phyloP scores from a whole-genome alignment of 2,113 vertebrate genomes.

The Erinaceus europaeus region DNA sequence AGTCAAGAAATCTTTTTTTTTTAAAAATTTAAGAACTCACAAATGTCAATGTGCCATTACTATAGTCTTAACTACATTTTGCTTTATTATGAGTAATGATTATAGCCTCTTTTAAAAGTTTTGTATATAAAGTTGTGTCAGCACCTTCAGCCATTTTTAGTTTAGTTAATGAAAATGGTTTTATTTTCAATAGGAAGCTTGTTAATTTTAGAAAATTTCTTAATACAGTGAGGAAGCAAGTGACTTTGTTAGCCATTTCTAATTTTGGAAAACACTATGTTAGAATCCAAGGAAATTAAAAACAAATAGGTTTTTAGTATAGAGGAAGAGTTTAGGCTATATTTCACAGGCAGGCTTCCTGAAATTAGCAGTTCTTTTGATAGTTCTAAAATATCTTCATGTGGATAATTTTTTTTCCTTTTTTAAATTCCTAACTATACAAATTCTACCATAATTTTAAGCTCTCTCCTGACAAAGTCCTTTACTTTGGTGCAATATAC shows the following conservation, averaged over 20 bases:
- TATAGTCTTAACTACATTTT: background rate
- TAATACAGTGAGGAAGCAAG: background rate
- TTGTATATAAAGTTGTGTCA: background rate
- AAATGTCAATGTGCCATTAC: background rate
- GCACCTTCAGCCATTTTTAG: background rate
- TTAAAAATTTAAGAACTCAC: background rate
- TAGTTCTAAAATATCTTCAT: background rate
- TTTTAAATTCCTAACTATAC: background rate
- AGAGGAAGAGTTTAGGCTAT: background rate
- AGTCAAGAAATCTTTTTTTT: no score
- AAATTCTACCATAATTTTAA: background rate
- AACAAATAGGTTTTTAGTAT: background rate
- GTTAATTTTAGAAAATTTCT: background rate
- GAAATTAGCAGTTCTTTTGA: background rate
- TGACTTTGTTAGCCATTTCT: background rate
- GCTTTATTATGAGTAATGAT: background rate
- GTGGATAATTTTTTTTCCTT: background rate
- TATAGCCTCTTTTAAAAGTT: conserved; percentile 9
- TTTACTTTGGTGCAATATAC: no score
- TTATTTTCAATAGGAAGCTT: background rate
- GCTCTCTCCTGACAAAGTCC: no score
- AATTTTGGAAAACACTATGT: background rate
- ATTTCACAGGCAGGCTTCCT: background rate
- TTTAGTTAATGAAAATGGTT: background rate
- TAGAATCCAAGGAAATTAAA: background rate